phyloP scores from a whole-genome alignment of 2,888 invertebrate genomes.

The Lutraria lutraria region DNA sequence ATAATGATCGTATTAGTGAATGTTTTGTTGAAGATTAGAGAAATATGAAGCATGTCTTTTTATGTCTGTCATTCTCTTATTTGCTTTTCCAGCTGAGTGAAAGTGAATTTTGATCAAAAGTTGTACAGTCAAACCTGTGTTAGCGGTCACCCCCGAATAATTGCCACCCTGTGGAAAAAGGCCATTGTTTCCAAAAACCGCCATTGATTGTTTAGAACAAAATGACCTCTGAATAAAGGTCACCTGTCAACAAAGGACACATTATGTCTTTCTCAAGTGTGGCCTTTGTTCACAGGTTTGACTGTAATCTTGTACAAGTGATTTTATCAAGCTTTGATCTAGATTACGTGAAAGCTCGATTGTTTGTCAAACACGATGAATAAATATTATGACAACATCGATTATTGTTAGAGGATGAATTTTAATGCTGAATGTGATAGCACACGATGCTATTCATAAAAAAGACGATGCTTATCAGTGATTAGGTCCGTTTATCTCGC shows the following conservation, averaged over 20 bases:
- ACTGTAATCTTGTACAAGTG: not conserved
- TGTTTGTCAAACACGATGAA: conserved; percentile 7
- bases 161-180: too few relatives aligned
- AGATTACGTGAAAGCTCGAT: not conserved
- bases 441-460: not conserved
- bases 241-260: too few relatives aligned
- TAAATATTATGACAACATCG: conserved; percentile 11
- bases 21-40: conserved; percentile 10
- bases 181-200: too few relatives aligned
- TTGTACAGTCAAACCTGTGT: too few relatives aligned
- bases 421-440: not conserved
- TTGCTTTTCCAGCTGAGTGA: not conserved
- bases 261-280: too few relatives aligned
- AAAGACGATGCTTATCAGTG: not conserved
- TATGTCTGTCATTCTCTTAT: not conserved
- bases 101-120: not conserved
- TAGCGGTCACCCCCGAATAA: too few relatives aligned
- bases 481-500: too few relatives aligned
- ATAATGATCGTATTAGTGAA: not conserved
- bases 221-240: too few relatives aligned
- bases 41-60: not conserved
- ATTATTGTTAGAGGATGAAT: not conserved
- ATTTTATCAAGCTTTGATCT: not conserved
- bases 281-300: too few relatives aligned
- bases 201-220: too few relatives aligned